Evolutionary conservation across 1,140 invertebrate genomes (phyloP), one percentile per base, ranked within the genome.

Genomic region (Scaptomyza graminum): DNA sequence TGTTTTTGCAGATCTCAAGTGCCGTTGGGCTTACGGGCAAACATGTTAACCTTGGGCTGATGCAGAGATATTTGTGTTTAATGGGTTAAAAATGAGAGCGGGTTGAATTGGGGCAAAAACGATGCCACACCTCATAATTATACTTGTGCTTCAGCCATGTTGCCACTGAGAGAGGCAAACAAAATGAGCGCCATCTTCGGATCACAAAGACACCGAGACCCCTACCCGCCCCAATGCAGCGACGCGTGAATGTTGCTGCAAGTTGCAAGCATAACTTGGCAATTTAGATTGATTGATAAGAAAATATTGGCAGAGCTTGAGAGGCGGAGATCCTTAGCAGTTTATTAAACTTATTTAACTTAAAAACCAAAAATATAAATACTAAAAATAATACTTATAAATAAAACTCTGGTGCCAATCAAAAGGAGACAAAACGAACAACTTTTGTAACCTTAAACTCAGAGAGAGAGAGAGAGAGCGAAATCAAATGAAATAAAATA

Each of bases 391-490:
- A 39, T 5, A 15, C 3, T 18, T 39, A 54, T 4, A 22, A 15
- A 9, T 37, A n/a, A n/a, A 31, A n/a, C 39, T 34, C 52, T 81
- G 81, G 79, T 81, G 69, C 69, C 81, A 77, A 81, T 81, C 78
- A 84, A 85, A n/a, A n/a, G n/a, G n/a, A 85, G 76, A 84, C 73
- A 84, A 57, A 85, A 47, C 63, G 56, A 71, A 60, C 63, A 13
- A 44, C 52, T 82, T 83, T 74, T 72, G 80, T 57, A 84, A 82
- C 37, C 34, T 7, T 3, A 39, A 31, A 31, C 28, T 12, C 37
- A 39, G 11, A 39, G 3, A 18, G 3, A 47, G 3, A 22, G 7
- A 55, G 2, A 25, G n/a, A n/a, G n/a, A n/a, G n/a, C n/a, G n/a
- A n/a, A n/a, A n/a, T n/a, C n/a, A n/a, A n/a, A n/a, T n/a, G n/a